phyloP scores from a whole-genome alignment of 2,797 vertebrate genomes.

The Chelon auratus region DNA sequence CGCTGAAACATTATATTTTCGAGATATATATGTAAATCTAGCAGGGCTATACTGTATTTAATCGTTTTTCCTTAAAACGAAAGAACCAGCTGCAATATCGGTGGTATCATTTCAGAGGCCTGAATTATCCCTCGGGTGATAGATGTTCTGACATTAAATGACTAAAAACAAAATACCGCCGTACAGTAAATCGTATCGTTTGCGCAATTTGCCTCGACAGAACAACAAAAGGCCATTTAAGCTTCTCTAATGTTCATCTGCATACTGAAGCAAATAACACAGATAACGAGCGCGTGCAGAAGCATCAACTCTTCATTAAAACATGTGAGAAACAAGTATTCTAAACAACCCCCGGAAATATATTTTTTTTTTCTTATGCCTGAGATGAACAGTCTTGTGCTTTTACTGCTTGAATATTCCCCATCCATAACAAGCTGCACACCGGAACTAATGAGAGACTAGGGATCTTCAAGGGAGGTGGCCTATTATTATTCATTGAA shows the following conservation, averaged over 20 bases:
- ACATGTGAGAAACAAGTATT: conserved; percentile 31
- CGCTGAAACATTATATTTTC: no score
- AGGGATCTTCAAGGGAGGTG: conserved; percentile 77
- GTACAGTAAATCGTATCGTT: neutral
- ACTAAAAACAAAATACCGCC: neutral
- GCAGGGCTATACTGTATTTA: no score
- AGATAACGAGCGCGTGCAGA: conserved; percentile 3
- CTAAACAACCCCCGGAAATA: conserved; percentile 29
- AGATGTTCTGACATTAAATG: neutral
- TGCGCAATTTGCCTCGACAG: neutral
- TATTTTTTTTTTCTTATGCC: conserved; percentile 27
- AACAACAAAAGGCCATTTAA: conserved; percentile 12
- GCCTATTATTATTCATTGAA: conserved; percentile 82
- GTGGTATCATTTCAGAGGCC: neutral
- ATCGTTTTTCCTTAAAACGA: no score
- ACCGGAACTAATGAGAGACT: conserved; percentile 80
- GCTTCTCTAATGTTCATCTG: conserved; percentile 1
- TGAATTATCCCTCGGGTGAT: neutral
- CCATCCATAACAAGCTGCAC: conserved; percentile 72
- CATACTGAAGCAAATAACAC: conserved; percentile 9
- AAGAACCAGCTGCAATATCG: no score
- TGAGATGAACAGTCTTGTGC: conserved; percentile 25
- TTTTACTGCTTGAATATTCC: conserved; percentile 60
- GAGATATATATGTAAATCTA: no score
- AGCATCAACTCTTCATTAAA: conserved; percentile 47